Percentiles rank a stretch among this genome's conserved stretches.
Evolutionary conservation across 1,140 invertebrate species (phyloP).

Genomic region (Ectropis grisescens): DNA sequence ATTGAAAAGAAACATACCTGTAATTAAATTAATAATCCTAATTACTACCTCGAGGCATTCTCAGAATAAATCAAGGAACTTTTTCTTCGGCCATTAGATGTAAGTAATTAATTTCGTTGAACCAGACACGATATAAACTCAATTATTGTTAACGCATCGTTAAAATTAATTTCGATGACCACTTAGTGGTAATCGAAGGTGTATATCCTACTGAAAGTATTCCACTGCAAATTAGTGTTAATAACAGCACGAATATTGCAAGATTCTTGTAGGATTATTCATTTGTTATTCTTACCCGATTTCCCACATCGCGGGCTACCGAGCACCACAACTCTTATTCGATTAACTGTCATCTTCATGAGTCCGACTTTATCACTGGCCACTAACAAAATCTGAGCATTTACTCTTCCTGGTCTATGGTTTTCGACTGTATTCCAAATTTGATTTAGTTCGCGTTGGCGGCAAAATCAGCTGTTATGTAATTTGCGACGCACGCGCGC

Average conservation of each 20-base stretch:
- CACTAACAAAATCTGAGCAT: slow-evolving; percentile 28
- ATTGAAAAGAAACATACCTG: neutral
- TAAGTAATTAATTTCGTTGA: slow-evolving; percentile 48
- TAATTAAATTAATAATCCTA: slow-evolving; percentile 30
- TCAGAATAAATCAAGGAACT: slow-evolving; percentile 34
- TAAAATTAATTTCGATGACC: no score
- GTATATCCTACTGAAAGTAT: no score
- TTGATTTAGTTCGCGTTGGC: slow-evolving; percentile 23
- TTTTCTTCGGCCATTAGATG: slow-evolving; percentile 33
- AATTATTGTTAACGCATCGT: slow-evolving; percentile 8
- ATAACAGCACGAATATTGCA: no score
- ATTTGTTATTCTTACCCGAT: slow-evolving; percentile 60
- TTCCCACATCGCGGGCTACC: slow-evolving; percentile 78
- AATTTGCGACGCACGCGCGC: slow-evolving; percentile 51
- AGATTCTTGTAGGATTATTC: no score
- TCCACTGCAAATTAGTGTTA: no score
- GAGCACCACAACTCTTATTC: slow-evolving; percentile 79
- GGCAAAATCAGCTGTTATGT: slow-evolving; percentile 38
- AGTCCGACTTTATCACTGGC: slow-evolving; percentile 36
- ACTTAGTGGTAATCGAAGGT: no score
- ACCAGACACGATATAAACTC: slow-evolving; percentile 5
- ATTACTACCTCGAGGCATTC: slow-evolving; percentile 19
- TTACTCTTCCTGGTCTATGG: slow-evolving; percentile 12
- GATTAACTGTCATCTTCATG: slow-evolving; percentile 72
- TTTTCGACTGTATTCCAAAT: slow-evolving; percentile 14